Base-by-base conservation (phyloP, 2,797 vertebrate species). In the Liparis tanakae region DNA sequence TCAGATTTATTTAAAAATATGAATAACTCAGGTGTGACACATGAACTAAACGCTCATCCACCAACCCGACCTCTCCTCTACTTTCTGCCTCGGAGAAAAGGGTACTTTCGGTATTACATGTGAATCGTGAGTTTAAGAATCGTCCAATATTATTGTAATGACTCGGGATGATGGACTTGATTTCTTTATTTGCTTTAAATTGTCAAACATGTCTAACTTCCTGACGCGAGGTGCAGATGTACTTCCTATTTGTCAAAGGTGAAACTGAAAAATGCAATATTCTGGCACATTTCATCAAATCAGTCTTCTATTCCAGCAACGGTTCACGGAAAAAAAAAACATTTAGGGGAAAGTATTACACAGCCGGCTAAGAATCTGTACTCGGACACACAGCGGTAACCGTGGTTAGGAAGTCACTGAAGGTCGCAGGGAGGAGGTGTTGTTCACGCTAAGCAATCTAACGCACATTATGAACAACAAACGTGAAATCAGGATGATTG, bases 401-500 rank as follows among this genome's bases (percentile, higher is more conserved):
- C 58, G 63, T 41, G 43, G 63, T 46, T 37, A 13, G 39, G 12
- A 30, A 53, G 51, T 62, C 22, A 46, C 20, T 13, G n/a, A 74
- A 64, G 25, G 25, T 36, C 51, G 43, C 4, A 54, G 59, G 69
- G 54, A 37, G 54, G 41, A 30, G 48, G 10, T 51, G 44, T 34
- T 62, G 69, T 82, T 78, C 76, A 72, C 36, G 4, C 15, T 44
- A 58, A 53, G 67, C 68, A 80, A 69, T 69, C 37, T 30, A 77
- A 74, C 64, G 50, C 62, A 63, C 55, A 53, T 73, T 79, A 83
- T 87, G 83, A 88, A 71, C 51, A 74, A 66, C 60, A 75, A 73
- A 74, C 78, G 56, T 80, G 36, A 85, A 84, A 84, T 70, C 39
- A 75, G 72, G 54, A 65, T 88, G 81, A 86, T 71, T 85, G 77